Evolutionary conservation across 2,888 invertebrate genomes (phyloP), one percentile per base, ranked within the genome.

Genomic region (Therioaphis trifolii): DNA sequence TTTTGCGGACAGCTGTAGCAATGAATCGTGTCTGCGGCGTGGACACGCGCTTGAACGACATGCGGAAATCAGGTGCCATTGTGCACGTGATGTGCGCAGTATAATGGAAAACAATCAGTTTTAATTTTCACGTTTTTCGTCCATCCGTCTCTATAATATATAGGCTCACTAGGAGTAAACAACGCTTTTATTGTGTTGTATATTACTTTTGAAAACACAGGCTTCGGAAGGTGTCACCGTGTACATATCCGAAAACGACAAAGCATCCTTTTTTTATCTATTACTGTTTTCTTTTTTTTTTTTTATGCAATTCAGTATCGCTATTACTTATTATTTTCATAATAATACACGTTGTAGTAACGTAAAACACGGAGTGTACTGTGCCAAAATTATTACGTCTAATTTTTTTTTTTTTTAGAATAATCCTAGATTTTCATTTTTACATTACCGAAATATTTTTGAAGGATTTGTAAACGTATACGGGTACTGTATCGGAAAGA

Each of bases 61-160:
- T 24, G 43, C 75, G 75, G 75, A 75, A 75, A 75, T 24, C 55
- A 11, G 74, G 74, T 74, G 55, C 35, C 55, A 55, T 74, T 74
- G 21, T 74, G 15, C 14, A 74, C 52, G 52, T 71, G 18, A 35
- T 52, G 29, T 40, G 74, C 21, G 24, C 21, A 2, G 27, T 52
- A 29, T 18, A 75, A 24, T 35, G 35, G 72, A 72, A 72, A 72
- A 72, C 35, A 46, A 52, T 58, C 24, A 15, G 12, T 58, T 75
- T 75, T 75, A 58, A 75, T 58, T 75, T 75, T 18, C 75, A 58
- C 58, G 58, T 74, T 72, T 72, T 52, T 29, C 71, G 43, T 35
- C 15, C 40, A 40, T 68, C 35, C 35, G 35, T 35, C 35, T 35
- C 35, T 35, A 35, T 11, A 12, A 66, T 35, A 35, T 11, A 12